Conservation (phyloP, 2,797 vertebrate genomes). For the Microcaecilia unicolor region DNA sequence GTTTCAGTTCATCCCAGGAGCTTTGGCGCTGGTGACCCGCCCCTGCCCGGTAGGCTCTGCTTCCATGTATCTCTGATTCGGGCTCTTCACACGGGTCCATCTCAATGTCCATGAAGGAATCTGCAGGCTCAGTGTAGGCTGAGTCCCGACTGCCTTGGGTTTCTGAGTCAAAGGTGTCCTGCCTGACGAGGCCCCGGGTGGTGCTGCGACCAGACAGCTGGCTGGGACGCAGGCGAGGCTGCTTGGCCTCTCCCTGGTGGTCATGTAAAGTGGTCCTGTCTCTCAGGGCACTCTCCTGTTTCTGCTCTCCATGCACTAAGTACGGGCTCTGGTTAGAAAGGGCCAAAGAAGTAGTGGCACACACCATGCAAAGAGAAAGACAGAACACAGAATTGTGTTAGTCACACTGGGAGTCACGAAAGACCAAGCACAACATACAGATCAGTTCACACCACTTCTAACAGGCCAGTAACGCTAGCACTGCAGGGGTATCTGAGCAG, state of each 20-base stretch:
- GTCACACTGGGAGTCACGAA: too few species aligned
- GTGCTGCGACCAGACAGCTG: conserved; percentile 53
- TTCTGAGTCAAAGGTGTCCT: conserved; percentile 91
- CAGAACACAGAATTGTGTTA: conserved; percentile 13
- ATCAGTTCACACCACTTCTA: too few species aligned
- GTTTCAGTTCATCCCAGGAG: conserved; percentile 79
- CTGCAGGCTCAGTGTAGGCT: conserved; percentile 81
- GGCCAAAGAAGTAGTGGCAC: too few species aligned
- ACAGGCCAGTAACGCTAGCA: too few species aligned
- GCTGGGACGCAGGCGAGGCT: conserved; percentile 55
- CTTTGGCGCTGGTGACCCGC: conserved; percentile 57
- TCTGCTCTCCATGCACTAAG: conserved; percentile 79
- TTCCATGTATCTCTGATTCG: conserved; percentile 61
- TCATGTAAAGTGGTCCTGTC: conserved; percentile 68
- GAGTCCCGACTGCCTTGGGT: conserved; percentile 84
- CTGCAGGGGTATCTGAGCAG: too few species aligned
- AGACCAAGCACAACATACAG: too few species aligned
- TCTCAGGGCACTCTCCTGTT: conserved; percentile 60
- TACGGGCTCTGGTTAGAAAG: conserved; percentile 74
- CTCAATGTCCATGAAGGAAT: conserved; percentile 91
- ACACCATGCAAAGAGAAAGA: conserved; percentile 51
- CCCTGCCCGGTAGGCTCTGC: conserved; percentile 45
- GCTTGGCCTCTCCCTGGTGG: conserved; percentile 61
- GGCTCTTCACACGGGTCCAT: conserved; percentile 86
- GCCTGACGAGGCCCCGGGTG: conserved; percentile 70